A percentile compares a stretch with the other conserved stretches of the same genome.
These are phyloP conservation scores for Diadegma fenestrale DNA, from an alignment of 2,888 invertebrate genomes.

Conservation along the genomic window DNA sequence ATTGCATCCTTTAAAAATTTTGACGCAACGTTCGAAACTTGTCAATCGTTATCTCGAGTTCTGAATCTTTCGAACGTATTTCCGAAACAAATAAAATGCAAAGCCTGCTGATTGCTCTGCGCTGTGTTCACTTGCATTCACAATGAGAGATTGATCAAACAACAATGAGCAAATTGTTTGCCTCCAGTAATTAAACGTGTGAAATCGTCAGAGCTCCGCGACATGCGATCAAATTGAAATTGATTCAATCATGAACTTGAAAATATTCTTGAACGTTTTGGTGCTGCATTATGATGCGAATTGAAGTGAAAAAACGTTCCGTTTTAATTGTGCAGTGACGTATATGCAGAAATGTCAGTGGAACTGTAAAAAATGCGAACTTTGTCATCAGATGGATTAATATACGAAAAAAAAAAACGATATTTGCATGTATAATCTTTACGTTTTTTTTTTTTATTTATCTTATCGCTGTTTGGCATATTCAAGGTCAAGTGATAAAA, in stretches of 20 bases:
- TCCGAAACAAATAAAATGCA: background rate
- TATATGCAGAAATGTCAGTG: background rate
- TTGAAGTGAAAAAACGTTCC: background rate
- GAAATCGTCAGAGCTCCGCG: background rate
- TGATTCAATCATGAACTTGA: slow-evolving; percentile 51
- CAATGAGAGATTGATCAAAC: slow-evolving; percentile 9
- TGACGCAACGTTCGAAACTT: background rate
- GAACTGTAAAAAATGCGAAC: background rate
- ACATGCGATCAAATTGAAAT: slow-evolving; percentile 17
- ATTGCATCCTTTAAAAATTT: background rate
- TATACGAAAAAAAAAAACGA: slow-evolving; percentile 22
- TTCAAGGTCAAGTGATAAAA: slow-evolving; percentile 23
- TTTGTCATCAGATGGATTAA: slow-evolving; percentile 26
- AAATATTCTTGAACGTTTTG: slow-evolving; percentile 7
- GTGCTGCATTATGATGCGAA: slow-evolving; percentile 33
- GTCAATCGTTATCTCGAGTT: background rate
- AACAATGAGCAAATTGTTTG: slow-evolving; percentile 24
- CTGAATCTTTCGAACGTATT: background rate
- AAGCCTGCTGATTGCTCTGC: background rate
- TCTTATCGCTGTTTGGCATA: slow-evolving; percentile 19
- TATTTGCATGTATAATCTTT: slow-evolving; percentile 18
- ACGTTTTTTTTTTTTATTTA: slow-evolving; percentile 2
- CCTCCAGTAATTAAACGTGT: background rate
- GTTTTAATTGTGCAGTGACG: slow-evolving; percentile 23
- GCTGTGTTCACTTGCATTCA: background rate